Evolutionary conservation across 2,888 invertebrate species (phyloP).

Genomic region (Agrotis segetum): DNA sequence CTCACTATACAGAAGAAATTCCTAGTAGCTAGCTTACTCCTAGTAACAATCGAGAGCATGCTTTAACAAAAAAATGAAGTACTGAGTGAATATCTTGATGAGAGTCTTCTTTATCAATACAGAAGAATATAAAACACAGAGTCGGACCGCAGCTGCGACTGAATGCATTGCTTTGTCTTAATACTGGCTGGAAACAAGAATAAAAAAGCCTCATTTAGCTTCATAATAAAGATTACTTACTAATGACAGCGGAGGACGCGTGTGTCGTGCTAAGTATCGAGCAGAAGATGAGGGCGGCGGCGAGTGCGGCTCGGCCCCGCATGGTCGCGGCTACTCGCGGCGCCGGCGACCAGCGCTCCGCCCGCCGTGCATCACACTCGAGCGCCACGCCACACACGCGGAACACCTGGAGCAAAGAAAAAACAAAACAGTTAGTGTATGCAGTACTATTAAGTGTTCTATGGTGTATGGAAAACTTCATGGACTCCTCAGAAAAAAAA

Average conservation of each 20-base stretch:
- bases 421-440: background rate
- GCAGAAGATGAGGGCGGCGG: slow-evolving; percentile 75
- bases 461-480: no score
- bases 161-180: slow-evolving; percentile 84
- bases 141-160: no score
- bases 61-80: no score
- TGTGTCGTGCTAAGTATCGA: slow-evolving; percentile 76
- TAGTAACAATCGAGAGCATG: no score
- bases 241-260: slow-evolving; percentile 79
- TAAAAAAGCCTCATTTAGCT: background rate
- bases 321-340: slow-evolving; percentile 88
- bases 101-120: no score
- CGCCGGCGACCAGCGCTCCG: slow-evolving; percentile 87
- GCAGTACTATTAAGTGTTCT: no score
- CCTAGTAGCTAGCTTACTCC: no score
- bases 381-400: slow-evolving; percentile 84
- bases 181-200: slow-evolving; percentile 60
- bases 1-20: no score
- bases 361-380: slow-evolving; percentile 87
- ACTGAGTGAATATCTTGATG: no score
- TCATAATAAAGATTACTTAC: slow-evolving; percentile 70
- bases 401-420: slow-evolving; percentile 79
- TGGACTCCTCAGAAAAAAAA: background rate
- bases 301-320: slow-evolving; percentile 81
- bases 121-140: background rate